phyloP scores from a whole-genome alignment of 2,113 vertebrate species.

The Marmota flaviventris region DNA sequence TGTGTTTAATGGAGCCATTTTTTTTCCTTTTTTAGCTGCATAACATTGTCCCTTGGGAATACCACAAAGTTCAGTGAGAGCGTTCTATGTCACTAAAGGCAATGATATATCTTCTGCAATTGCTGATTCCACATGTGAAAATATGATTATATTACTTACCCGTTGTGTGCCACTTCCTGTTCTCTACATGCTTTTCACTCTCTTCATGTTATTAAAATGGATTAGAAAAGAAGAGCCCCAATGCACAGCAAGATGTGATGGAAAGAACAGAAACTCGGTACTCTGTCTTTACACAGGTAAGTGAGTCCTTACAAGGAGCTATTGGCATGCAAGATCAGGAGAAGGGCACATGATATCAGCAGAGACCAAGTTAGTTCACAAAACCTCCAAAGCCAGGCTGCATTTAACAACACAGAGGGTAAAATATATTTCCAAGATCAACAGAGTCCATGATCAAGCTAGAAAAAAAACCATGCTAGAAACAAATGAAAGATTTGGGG shows the following conservation, averaged over 20 bases:
- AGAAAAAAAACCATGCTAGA: not conserved
- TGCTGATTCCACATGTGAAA: not conserved
- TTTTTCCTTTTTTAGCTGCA: constrained; percentile 46
- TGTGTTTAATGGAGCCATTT: constrained; percentile 27
- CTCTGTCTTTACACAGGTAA: not conserved
- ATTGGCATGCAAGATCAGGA: not conserved
- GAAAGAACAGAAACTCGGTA: not conserved
- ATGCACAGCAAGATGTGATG: not conserved
- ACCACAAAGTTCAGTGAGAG: not conserved
- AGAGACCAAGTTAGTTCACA: not conserved
- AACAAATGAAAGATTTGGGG: not conserved
- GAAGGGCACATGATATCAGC: not conserved
- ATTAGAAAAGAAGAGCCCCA: not conserved
- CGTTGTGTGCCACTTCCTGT: not conserved
- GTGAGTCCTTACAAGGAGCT: not conserved
- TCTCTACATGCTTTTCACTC: not conserved
- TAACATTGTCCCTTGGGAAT: not conserved
- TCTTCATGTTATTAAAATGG: not conserved
- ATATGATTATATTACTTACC: not conserved
- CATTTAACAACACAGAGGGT: not conserved
- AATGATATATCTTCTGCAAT: not conserved
- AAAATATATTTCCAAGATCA: not conserved
- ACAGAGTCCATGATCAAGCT: not conserved
- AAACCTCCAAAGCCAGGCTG: not conserved
- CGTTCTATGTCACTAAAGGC: not conserved